Conservation (phyloP, 2,888 invertebrate species). For the Andrena camellia region DNA sequence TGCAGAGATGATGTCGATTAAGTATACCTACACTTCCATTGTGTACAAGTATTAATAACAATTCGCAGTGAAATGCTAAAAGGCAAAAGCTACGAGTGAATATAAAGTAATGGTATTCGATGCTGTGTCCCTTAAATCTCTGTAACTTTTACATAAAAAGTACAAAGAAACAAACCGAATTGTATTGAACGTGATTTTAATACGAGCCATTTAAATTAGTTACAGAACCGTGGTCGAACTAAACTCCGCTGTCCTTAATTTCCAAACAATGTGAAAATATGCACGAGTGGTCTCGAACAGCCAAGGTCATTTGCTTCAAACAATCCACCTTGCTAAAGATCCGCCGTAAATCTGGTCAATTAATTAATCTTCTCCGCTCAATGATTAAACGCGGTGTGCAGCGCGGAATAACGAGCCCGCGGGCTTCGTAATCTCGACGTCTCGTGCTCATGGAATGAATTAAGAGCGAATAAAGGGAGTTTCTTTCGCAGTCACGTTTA, state of each 20-base stretch:
- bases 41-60: neutral
- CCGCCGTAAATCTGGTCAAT: slow-evolving; percentile 10
- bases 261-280: too few relatives aligned
- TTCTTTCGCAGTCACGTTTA: slow-evolving; percentile 44
- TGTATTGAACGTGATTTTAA: too few relatives aligned
- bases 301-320: neutral
- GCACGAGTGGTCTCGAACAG: too few relatives aligned
- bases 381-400: slow-evolving; percentile 9
- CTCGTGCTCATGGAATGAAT: slow-evolving; percentile 17
- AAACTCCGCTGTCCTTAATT: too few relatives aligned
- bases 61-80: neutral
- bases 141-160: too few relatives aligned
- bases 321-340: slow-evolving; percentile 2
- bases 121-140: neutral
- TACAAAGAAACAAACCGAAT: too few relatives aligned
- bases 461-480: slow-evolving; percentile 21
- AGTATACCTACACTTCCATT: neutral
- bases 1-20: neutral
- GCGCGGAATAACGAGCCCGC: slow-evolving; percentile 29
- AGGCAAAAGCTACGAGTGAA: neutral
- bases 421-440: slow-evolving; percentile 19
- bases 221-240: too few relatives aligned
- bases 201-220: too few relatives aligned
- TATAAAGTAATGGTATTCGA: neutral
- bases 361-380: slow-evolving; percentile 18